Evolutionary conservation across 2,113 vertebrate species (phyloP), one percentile per base, ranked within the genome.

Genomic region (Oncorhynchus nerka): DNA sequence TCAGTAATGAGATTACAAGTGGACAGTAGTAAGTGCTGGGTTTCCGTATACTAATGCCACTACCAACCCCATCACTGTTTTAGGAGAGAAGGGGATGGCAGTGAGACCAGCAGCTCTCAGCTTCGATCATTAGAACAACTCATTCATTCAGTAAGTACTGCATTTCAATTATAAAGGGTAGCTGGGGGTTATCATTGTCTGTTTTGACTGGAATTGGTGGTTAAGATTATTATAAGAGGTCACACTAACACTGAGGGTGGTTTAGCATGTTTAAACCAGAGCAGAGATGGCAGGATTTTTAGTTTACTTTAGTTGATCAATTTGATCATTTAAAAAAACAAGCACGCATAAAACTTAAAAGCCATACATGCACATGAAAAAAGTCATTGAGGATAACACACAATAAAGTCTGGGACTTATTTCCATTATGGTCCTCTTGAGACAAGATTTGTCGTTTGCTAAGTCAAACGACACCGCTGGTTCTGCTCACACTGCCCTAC

Each of bases 81-180:
- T 12, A 45, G 8, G 9, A 45, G 39, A 45, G 39, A 45, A 69
- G 9, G 32, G n/a, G 39, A 1, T 26, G 5, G 24, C n/a, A 70
- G 65, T 28, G 73, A 28, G 20, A 30, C 55, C 59, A 7, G 26
- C 59, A 3, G 65, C 70, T 75, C 39, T 39, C 72, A 26, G 62
- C 26, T 39, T 30, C n/a, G n/a, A n/a, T n/a, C 64, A 4, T 5
- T 32, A 49, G 28, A 61, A 11, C 0, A 34, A 5, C 4, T 30
- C 15, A 59, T 34, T 30, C 6, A 59, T 34, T 70, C 20, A 9
- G n/a, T n/a, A 64, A 65, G 70, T 34, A 34, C 70, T 48, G 82
- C 70, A 34, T 74, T 77, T 70, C 55, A 65, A 72, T 51, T 11
- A 45, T 71, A 39, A 16, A 28, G 30, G n/a, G 32, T 13, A 9